Conservation (phyloP, 2,888 invertebrate genomes). For the Ommatoiulus sabulosus region DNA sequence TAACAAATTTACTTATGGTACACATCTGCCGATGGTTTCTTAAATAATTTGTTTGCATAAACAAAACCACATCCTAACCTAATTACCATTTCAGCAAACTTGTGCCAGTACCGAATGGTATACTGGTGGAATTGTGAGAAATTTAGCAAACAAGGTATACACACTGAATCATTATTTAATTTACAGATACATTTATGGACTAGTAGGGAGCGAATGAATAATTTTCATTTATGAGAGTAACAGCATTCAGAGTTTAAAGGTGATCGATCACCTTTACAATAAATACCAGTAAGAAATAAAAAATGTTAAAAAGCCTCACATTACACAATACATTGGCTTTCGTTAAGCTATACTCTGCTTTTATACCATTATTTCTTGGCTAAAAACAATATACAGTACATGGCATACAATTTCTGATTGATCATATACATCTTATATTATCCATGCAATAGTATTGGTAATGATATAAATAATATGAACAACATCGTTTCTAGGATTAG, state of each 20-base stretch:
- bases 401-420: not conserved
- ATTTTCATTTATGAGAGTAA: not conserved
- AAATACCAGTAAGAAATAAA: not conserved
- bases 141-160: not conserved
- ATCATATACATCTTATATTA: constrained; percentile 10
- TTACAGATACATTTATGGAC: constrained; percentile 31
- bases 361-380: not conserved
- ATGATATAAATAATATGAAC: constrained; percentile 14
- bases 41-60: not conserved
- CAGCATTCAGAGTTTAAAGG: not conserved
- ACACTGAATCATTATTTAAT: constrained; percentile 16
- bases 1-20: no score
- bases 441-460: not conserved
- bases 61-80: not conserved
- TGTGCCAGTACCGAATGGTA: not conserved
- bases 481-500: not conserved
- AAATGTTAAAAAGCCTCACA: constrained; percentile 33
- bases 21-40: no score
- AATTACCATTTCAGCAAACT: not conserved
- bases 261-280: not conserved
- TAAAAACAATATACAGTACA: constrained; percentile 8
- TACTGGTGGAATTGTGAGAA: not conserved
- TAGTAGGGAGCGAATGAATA: constrained; percentile 8
- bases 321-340: not conserved
- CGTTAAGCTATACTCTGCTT: not conserved